A percentile compares a stretch with the other conserved stretches of the same genome.
These are phyloP conservation scores for Leptura quadrifasciata DNA, from an alignment of 2,888 invertebrate genomes.

Conservation along the genomic window DNA sequence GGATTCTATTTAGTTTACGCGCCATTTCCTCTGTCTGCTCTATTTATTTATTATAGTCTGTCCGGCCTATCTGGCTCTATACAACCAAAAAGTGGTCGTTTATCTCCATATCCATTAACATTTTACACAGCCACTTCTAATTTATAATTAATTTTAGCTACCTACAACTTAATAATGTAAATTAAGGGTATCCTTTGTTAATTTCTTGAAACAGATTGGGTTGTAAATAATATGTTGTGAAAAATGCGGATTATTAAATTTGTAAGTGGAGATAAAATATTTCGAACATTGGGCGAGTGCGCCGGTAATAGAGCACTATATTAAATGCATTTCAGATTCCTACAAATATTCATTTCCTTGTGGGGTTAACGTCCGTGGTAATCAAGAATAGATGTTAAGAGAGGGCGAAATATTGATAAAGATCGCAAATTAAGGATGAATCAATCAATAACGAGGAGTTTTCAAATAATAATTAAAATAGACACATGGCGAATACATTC, in stretches of 20 bases:
- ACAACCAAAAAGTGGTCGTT: constrained; percentile 34
- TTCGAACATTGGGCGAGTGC: constrained; percentile 7
- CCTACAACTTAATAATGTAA: not conserved
- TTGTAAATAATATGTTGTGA: not conserved
- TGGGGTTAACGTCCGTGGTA: no score
- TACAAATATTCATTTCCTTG: no score
- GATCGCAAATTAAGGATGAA: no score
- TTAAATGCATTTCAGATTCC: no score
- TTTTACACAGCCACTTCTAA: constrained; percentile 6
- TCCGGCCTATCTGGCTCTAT: constrained; percentile 45
- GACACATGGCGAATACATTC: no score
- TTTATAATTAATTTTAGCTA: not conserved
- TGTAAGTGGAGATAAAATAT: not conserved
- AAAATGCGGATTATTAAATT: not conserved
- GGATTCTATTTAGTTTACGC: constrained; percentile 42
- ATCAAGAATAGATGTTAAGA: no score
- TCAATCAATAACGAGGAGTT: no score
- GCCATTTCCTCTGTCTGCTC: constrained; percentile 48
- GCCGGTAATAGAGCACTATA: not conserved
- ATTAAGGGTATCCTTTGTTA: not conserved
- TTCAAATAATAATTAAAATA: no score
- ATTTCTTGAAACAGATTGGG: not conserved
- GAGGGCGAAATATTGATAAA: no score
- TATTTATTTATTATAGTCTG: constrained; percentile 53
- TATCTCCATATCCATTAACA: not conserved